Evolutionary conservation across 2,888 invertebrate species (phyloP), one percentile per base, ranked within the genome.

Genomic region (Orchestes rusci): DNA sequence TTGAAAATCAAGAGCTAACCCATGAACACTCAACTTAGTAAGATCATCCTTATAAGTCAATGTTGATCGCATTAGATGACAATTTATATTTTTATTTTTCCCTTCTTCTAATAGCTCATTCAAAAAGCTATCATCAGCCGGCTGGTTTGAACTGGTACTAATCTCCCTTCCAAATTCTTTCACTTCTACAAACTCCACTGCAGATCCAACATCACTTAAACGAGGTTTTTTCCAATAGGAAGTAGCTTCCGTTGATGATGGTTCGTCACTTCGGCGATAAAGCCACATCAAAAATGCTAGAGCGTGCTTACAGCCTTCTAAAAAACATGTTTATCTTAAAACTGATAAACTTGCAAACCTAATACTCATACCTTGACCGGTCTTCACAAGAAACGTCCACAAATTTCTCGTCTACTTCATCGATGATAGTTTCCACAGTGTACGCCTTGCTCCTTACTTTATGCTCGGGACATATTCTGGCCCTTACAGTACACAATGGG

Each of bases 381-480:
- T 39, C 29, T 12, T 39, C 1, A 23, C 39, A 39, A 7, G 1
- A 16, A 16, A 5, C n/a, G 10, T 8, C 10, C n/a, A 30, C 15
- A n/a, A n/a, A 15, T 33, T 16, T 13, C 13, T 16, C 31, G 4
- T 39, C 16, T 32, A 7, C 8, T 13, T 39, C 31, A 33, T 39
- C 31, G 7, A 39, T 16, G 8, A 15, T 31, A 8, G 32, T 5
- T n/a, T 4, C 16, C 4, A 39, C 15, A 15, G 5, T 33, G 15
- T 39, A 39, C 8, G 7, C 10, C 13, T 33, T 13, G n/a, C 10
- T n/a, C 7, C 10, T 4, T 4, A 39, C 31, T 39, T 33, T 33
- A 31, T 39, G 30, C 13, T 39, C 39, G 15, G 30, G 29, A n/a
- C 32, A 35, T 7, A 39, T 31, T 39, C 32, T 16, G 10, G 16